Conservation (phyloP, 2,797 vertebrate genomes). For the Chaetodon trifasciatus region DNA sequence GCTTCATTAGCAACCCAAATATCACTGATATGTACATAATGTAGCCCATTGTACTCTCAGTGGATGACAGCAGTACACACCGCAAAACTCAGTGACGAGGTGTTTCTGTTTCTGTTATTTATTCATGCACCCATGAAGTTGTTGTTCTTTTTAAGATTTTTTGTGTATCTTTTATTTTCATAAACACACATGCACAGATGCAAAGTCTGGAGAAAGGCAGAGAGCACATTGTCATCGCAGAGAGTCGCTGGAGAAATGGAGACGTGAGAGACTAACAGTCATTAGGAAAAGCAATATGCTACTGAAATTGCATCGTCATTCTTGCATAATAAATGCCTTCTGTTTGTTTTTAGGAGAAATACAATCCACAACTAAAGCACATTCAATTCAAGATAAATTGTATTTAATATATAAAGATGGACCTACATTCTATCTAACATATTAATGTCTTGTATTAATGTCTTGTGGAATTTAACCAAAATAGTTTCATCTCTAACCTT, state of each 20-base stretch:
- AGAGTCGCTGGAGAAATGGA: slow-evolving; percentile 61
- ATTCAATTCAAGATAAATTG: slow-evolving; percentile 24
- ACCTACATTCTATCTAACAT: background rate
- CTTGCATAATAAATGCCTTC: slow-evolving; percentile 77
- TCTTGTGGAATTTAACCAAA: slow-evolving; percentile 17
- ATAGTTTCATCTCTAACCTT: slow-evolving; percentile 44
- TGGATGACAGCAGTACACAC: background rate
- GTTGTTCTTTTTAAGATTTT: slow-evolving; percentile 10
- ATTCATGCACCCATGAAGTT: slow-evolving; percentile 1
- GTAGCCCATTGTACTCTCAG: background rate
- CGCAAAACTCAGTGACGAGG: background rate
- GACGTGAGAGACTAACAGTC: slow-evolving; percentile 62
- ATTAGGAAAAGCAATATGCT: slow-evolving; percentile 80
- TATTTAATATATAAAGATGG: slow-evolving; percentile 16
- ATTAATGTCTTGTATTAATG: slow-evolving; percentile 27
- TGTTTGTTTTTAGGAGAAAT: slow-evolving; percentile 63
- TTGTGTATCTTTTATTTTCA: slow-evolving; percentile 24
- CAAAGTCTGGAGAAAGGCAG: slow-evolving; percentile 26
- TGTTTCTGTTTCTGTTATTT: background rate
- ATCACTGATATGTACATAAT: too few species aligned
- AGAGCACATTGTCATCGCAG: slow-evolving; percentile 45
- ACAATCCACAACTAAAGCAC: slow-evolving; percentile 46
- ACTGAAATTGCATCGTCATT: slow-evolving; percentile 77
- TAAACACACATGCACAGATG: slow-evolving; percentile 20
- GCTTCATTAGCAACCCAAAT: background rate